Evolutionary conservation across 1,140 invertebrate species (phyloP).

Genomic region (Acromyrmex heyeri): DNA sequence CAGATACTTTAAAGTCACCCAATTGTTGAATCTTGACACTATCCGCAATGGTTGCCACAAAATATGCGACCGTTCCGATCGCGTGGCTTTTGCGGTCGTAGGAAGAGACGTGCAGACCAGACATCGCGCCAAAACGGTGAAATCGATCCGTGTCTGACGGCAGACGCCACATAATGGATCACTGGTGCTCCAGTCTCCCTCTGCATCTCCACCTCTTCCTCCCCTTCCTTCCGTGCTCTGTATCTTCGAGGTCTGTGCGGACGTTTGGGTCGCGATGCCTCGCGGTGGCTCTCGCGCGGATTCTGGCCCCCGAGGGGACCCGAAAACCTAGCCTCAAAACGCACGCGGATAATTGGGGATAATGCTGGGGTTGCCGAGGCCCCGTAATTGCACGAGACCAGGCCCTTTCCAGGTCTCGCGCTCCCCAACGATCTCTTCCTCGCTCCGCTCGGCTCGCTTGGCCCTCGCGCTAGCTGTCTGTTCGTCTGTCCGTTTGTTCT

Average conservation of each 20-base stretch:
- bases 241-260: conserved; percentile 63
- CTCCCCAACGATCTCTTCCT: conserved; percentile 65
- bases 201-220: conserved; percentile 31
- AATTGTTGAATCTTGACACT: not conserved
- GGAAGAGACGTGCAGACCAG: conserved; percentile 58
- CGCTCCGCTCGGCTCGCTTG: conserved; percentile 55
- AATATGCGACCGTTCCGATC: conserved; percentile 46
- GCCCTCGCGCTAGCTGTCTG: conserved; percentile 72
- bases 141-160: conserved; percentile 72
- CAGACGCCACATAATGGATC: conserved; percentile 82
- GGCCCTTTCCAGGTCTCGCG: conserved; percentile 78
- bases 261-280: conserved; percentile 74
- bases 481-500: conserved; percentile 61
- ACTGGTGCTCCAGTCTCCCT: conserved; percentile 36
- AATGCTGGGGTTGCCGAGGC: conserved; percentile 82
- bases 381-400: conserved; percentile 83
- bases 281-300: conserved; percentile 74
- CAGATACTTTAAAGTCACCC: not conserved
- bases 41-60: conserved; percentile 26
- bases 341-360: conserved; percentile 85
- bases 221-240: conserved; percentile 43
- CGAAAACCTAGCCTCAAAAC: conserved; percentile 83
- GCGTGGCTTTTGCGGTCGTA: conserved; percentile 55
- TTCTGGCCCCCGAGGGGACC: conserved; percentile 73
- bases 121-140: conserved; percentile 67